phyloP scores from a whole-genome alignment of 2,113 vertebrate species.

The Xiphophorus hellerii region DNA sequence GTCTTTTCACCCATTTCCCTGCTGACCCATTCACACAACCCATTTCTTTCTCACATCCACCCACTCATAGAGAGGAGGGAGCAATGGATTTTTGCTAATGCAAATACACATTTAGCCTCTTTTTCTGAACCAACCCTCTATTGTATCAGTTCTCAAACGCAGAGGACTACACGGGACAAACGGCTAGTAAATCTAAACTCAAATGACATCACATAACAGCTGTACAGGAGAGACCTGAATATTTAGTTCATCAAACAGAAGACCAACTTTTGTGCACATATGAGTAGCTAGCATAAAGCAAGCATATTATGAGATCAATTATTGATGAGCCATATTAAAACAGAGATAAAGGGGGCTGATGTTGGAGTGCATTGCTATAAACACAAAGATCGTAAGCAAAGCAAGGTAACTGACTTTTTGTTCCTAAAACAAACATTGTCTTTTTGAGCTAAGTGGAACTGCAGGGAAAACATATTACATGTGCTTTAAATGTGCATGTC shows the following conservation, averaged over 20 bases:
- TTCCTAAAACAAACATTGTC: not conserved
- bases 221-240: not conserved
- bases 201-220: not conserved
- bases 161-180: not conserved
- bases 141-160: not conserved
- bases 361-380: not conserved
- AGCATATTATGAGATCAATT: not conserved
- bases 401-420: not conserved
- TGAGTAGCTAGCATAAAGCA: not conserved
- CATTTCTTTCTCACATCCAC: conserved; percentile 2
- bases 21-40: conserved; percentile 35
- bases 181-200: not conserved
- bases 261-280: not conserved
- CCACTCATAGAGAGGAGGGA: not conserved
- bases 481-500: too few relatives aligned
- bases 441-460: too few relatives aligned
- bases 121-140: not conserved
- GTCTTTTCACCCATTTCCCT: conserved; percentile 32
- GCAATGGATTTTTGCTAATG: not conserved
- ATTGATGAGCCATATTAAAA: not conserved
- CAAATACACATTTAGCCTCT: conserved; percentile 3
- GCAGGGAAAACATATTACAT: too few relatives aligned
- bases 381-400: not conserved
- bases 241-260: not conserved
- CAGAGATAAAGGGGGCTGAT: not conserved